These are phyloP conservation scores for Perca fluviatilis DNA, from an alignment of 2,113 vertebrate genomes.

Conservation along the genomic window DNA sequence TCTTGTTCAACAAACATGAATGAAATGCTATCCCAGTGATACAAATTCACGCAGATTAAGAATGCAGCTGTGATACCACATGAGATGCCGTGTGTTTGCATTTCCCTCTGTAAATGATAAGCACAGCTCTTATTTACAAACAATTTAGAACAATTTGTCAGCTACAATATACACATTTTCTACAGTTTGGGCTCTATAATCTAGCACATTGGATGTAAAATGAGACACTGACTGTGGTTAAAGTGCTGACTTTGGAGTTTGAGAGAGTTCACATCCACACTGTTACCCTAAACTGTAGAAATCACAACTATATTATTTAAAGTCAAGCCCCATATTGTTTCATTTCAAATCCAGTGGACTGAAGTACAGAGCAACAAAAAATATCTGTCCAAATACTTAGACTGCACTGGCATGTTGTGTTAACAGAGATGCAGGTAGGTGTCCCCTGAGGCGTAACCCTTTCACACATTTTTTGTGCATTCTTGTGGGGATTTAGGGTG, in stretches of 20 bases:
- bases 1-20: conserved; percentile 15
- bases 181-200: background rate
- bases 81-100: background rate
- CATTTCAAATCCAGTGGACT: background rate
- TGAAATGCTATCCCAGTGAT: conserved; percentile 7
- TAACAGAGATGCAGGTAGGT: background rate
- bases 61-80: conserved; percentile 10
- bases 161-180: background rate
- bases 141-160: background rate
- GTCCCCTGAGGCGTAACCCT: background rate
- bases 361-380: background rate
- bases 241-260: background rate
- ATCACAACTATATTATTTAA: background rate
- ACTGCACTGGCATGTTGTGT: background rate
- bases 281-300: background rate
- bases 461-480: conserved; percentile 17
- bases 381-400: background rate
- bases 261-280: background rate
- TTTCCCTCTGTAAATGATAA: background rate
- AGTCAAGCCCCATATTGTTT: background rate
- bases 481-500: conserved; percentile 2
- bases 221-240: background rate
- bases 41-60: conserved; percentile 37
- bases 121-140: conserved; percentile 9
- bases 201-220: background rate